These are phyloP conservation scores for Agelas oroides DNA, from an alignment of 37 sponge, comb jelly and placozoan species.

Conservation along the genomic window DNA sequence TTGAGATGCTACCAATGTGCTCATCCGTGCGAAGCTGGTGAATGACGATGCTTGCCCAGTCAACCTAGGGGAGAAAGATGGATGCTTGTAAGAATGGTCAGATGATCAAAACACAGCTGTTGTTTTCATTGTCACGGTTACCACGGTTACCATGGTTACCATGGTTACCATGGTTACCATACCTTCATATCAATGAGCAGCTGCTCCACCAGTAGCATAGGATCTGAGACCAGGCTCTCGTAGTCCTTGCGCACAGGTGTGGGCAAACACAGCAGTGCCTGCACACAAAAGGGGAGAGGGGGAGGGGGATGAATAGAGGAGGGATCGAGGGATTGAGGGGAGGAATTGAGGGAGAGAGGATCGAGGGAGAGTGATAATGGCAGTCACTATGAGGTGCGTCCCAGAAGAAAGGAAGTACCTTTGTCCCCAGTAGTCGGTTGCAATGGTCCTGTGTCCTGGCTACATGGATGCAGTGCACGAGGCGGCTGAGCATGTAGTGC, in stretches of 20 bases:
- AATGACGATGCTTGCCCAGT: slow-evolving; percentile 73
- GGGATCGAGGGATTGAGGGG: too few relatives aligned
- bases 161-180: not conserved
- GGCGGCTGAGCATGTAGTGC: slow-evolving; percentile 47
- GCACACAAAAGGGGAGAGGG: too few relatives aligned
- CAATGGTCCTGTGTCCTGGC: slow-evolving; percentile 24
- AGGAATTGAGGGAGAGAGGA: not conserved
- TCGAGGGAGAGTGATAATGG: too few relatives aligned
- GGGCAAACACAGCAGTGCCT: slow-evolving; percentile 85
- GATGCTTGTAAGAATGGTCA: not conserved
- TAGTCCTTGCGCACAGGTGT: slow-evolving; percentile 36
- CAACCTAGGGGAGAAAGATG: slow-evolving; percentile 38
- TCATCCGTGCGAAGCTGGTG: slow-evolving; percentile 33
- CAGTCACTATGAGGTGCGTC: too few relatives aligned
- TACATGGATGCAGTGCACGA: not conserved
- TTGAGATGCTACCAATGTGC: slow-evolving; percentile 1
- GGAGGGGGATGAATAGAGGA: not conserved
- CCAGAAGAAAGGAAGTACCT: slow-evolving; percentile 13
- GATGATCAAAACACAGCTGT: too few relatives aligned
- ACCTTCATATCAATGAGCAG: slow-evolving; percentile 92
- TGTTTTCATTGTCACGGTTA: not conserved
- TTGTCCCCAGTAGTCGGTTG: slow-evolving; percentile 64
- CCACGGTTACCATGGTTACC: too few relatives aligned
- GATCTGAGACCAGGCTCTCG: slow-evolving; percentile 50
- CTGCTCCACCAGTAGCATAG: slow-evolving; percentile 85